phyloP scores from a whole-genome alignment of 2,113 vertebrate species.

The Channa argus region DNA sequence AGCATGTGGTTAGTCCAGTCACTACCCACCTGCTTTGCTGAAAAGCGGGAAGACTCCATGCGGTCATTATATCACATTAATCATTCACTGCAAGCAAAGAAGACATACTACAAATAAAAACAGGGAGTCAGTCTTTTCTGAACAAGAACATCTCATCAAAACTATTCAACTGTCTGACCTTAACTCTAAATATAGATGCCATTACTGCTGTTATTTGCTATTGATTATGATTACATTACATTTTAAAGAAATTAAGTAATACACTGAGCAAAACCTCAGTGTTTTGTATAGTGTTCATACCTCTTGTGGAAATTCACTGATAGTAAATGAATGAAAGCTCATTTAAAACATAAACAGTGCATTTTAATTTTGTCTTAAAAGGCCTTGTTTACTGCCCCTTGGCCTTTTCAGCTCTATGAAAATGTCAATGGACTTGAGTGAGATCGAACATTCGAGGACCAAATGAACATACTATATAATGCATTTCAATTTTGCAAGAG shows the following conservation, averaged over 20 bases:
- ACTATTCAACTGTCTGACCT: constrained; percentile 1
- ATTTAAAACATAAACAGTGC: background rate
- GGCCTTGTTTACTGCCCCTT: too few relatives aligned
- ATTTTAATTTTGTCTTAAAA: background rate
- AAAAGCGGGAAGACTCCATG: constrained; percentile 15
- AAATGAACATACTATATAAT: too few relatives aligned
- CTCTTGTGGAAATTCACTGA: too few relatives aligned
- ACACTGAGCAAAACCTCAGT: too few relatives aligned
- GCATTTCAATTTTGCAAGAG: too few relatives aligned
- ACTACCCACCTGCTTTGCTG: constrained; percentile 39
- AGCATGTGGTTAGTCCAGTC: constrained; percentile 28
- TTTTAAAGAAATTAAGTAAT: too few relatives aligned
- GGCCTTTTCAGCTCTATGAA: too few relatives aligned
- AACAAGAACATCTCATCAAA: constrained; percentile 40
- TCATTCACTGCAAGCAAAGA: constrained; percentile 34
- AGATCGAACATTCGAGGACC: too few relatives aligned
- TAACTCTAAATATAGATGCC: constrained; percentile 17
- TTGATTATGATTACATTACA: too few relatives aligned
- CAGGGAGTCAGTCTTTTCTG: constrained; percentile 35
- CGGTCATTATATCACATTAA: constrained; percentile 46
- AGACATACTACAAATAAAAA: constrained; percentile 4
- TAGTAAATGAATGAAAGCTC: too few relatives aligned
- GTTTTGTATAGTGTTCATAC: too few relatives aligned
- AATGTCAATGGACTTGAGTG: too few relatives aligned
- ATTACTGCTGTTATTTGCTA: background rate